These are phyloP conservation scores for Pachycephus smyrnensis DNA, from an alignment of 2,888 invertebrate genomes.

Conservation along the genomic window DNA sequence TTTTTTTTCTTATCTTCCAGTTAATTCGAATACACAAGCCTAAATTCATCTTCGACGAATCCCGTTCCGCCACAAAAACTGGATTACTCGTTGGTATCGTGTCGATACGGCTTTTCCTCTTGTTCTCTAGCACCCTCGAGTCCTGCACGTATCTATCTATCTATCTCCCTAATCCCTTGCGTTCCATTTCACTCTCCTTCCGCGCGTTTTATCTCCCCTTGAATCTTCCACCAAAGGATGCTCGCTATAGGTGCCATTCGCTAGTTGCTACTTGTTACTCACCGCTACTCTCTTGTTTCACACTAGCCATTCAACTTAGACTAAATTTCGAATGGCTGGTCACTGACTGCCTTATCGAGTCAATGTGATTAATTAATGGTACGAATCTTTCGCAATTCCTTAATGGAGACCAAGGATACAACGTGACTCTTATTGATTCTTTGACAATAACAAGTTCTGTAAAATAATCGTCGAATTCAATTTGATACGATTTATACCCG, in stretches of 20 bases:
- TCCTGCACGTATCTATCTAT: slow-evolving; percentile 8
- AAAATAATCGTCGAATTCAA: not conserved
- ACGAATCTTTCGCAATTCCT: not conserved
- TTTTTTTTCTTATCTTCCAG: not conserved
- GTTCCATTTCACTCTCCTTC: slow-evolving; percentile 25
- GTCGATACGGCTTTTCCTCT: slow-evolving; percentile 5
- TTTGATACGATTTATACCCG: not conserved
- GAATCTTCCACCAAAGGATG: slow-evolving; percentile 21
- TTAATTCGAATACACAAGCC: not conserved
- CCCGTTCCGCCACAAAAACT: slow-evolving; percentile 10
- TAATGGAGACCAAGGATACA: not conserved
- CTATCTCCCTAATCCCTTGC: slow-evolving; percentile 33
- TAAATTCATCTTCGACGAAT: not conserved
- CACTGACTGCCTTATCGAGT: not conserved
- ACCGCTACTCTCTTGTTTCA: not conserved
- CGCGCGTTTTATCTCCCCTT: slow-evolving; percentile 23
- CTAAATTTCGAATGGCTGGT: not conserved
- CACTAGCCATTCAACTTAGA: not conserved
- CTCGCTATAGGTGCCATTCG: slow-evolving; percentile 12
- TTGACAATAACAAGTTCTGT: not conserved
- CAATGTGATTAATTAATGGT: not conserved
- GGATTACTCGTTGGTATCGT: slow-evolving; percentile 22
- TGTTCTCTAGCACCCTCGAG: slow-evolving; percentile 1
- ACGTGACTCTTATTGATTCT: not conserved
- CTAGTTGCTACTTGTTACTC: slow-evolving; percentile 6